phyloP scores from a whole-genome alignment of 2,888 invertebrate species.

The Nycteola revayana region DNA sequence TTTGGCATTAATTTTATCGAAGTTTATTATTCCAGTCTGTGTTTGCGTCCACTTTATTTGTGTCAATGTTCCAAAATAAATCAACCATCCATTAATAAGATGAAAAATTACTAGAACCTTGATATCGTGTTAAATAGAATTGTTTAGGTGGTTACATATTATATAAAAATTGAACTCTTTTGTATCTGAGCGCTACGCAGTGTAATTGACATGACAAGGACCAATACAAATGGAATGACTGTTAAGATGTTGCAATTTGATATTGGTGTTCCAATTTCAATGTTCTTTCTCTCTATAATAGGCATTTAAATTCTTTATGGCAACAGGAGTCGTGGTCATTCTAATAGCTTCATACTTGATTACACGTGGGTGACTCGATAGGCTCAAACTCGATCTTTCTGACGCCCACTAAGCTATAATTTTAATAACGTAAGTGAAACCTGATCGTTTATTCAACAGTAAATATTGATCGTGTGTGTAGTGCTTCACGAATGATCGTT shows the following conservation, averaged over 20 bases:
- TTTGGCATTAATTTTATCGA: no score
- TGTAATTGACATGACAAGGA: conserved; percentile 2
- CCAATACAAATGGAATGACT: conserved; percentile 12
- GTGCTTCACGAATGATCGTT: no score
- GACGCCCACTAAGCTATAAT: conserved; percentile 17
- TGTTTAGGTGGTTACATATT: no score
- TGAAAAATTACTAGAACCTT: no score
- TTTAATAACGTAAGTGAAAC: conserved; percentile 24
- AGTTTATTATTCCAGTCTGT: no score
- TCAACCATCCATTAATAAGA: no score
- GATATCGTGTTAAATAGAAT: no score
- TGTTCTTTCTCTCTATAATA: neutral
- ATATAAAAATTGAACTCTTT: no score
- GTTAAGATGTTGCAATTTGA: conserved; percentile 9
- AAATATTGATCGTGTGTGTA: neutral
- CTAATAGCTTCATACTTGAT: conserved; percentile 10
- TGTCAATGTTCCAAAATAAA: no score
- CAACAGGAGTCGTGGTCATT: conserved; percentile 13
- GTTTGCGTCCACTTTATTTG: no score
- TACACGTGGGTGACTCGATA: conserved; percentile 20
- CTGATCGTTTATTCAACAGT: neutral
- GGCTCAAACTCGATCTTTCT: neutral
- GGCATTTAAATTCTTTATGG: no score
- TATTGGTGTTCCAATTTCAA: conserved; percentile 17
- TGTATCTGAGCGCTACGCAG: no score